These are phyloP conservation scores for Aphaenogaster ashmeadi DNA, from an alignment of 1,140 invertebrate species.

Conservation along the genomic window DNA sequence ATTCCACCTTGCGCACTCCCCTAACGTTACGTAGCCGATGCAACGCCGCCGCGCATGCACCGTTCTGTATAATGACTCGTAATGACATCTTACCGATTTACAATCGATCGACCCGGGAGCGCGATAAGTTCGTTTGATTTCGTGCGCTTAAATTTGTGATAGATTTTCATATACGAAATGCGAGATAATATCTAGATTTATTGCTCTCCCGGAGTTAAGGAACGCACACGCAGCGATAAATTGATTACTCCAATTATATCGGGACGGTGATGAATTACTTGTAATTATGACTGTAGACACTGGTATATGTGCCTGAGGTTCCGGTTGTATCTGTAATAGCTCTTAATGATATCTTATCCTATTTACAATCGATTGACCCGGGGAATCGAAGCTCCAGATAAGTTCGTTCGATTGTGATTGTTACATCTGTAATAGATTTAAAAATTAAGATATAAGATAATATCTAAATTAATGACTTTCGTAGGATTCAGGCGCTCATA, in stretches of 20 bases:
- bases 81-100: slow-evolving; percentile 42
- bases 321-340: background rate
- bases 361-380: slow-evolving; percentile 19
- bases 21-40: slow-evolving; percentile 32
- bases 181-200: slow-evolving; percentile 29
- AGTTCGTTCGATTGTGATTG: background rate
- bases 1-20: slow-evolving; percentile 45
- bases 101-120: background rate
- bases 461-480: background rate
- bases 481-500: background rate
- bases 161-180: slow-evolving; percentile 14
- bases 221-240: slow-evolving; percentile 35
- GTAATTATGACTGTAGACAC: slow-evolving; percentile 35
- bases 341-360: slow-evolving; percentile 32
- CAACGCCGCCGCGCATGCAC: background rate
- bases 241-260: slow-evolving; percentile 49
- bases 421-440: slow-evolving; percentile 7
- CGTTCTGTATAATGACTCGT: slow-evolving; percentile 24
- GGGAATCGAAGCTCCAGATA: slow-evolving; percentile 16
- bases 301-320: background rate
- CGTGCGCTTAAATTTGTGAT: slow-evolving; percentile 7
- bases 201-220: background rate
- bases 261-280: slow-evolving; percentile 30
- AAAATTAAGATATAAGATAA: background rate
- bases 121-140: background rate